Base-by-base conservation (phyloP, 1,140 invertebrate genomes). In the Macrobrachium rosenbergii region DNA sequence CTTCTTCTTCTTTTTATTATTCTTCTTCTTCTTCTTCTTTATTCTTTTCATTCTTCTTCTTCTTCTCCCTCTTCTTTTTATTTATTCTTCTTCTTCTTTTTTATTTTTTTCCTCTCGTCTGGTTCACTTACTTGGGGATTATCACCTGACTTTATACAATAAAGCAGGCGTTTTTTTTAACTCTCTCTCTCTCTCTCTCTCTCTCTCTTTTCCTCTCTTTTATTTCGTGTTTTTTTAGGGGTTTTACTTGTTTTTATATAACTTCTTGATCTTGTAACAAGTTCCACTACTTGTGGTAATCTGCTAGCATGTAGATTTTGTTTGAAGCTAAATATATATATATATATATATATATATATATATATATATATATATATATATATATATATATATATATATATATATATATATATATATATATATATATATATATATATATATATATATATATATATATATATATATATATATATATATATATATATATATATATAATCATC, bases 361-460 rank as follows among this genome's bases (percentile, higher is more conserved):
- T 77, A 77, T 77, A 59, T 52, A 59, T 52, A 59, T 77, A 59
- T 52, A 77, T 52, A 23, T 52, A 77, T 77, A 59, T 52, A 45
- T 52, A 21, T 77, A 45, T 77, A 21, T 77, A 77, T 59, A 59
- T 77, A 59, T 77, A 59, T 77, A 59, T 59, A 77, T 77, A 59
- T 59, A 77, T 77, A 21, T 59, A 77, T 77, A 59, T 77, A 77
- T 77, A 59, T 77, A 59, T 58, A 59, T 77, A 52, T 77, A 21
- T 58, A 77, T 58, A 58, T 77, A 77, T 52, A 77, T 58, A 77
- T 77, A 77, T 58, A 77, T 58, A 77, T 58, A 77, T 77, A 77
- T 77, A 77, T 77, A 77, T 45, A 77, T 77, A 58, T 77, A 77
- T 77, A 77, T 77, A 77, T 77, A 58, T 58, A 77, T 77, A 77